Evolutionary conservation across 2,113 vertebrate genomes (phyloP).

Genomic region (Glaucomys volans): DNA sequence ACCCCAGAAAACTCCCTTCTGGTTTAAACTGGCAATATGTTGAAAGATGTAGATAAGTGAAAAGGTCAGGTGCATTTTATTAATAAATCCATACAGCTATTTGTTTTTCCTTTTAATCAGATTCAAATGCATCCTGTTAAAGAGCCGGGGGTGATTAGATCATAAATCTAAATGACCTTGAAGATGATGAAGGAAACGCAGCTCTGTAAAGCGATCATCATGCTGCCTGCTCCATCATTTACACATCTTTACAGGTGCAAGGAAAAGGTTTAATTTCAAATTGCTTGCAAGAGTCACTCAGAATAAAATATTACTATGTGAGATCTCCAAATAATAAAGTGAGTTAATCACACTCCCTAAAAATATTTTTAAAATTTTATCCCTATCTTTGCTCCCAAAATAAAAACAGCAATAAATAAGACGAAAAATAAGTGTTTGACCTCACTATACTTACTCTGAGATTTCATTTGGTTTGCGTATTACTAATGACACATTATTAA

Average conservation of each 20-base stretch:
- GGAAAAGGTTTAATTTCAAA: slow-evolving; percentile 87
- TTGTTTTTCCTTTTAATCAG: slow-evolving; percentile 93
- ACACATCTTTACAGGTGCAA: slow-evolving; percentile 91
- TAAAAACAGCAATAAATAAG: slow-evolving; percentile 47
- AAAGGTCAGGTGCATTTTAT: slow-evolving; percentile 93
- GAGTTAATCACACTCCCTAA: slow-evolving; percentile 59
- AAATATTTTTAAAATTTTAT: slow-evolving; percentile 58
- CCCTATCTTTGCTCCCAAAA: slow-evolving; percentile 58
- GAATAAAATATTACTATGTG: slow-evolving; percentile 75
- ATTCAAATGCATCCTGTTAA: slow-evolving; percentile 92
- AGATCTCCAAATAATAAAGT: slow-evolving; percentile 74
- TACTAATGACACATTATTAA: slow-evolving; percentile 35
- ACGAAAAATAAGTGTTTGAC: neutral
- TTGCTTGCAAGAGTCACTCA: slow-evolving; percentile 75
- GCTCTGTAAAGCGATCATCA: slow-evolving; percentile 96
- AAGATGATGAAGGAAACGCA: slow-evolving; percentile 93
- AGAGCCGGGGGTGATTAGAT: slow-evolving; percentile 92
- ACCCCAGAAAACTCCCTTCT: slow-evolving; percentile 10
- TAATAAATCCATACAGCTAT: slow-evolving; percentile 87
- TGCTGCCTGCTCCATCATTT: slow-evolving; percentile 92
- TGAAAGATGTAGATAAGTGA: slow-evolving; percentile 85
- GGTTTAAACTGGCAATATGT: slow-evolving; percentile 78
- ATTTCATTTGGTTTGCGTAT: slow-evolving; percentile 46
- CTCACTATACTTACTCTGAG: neutral
- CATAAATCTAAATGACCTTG: slow-evolving; percentile 96